Conservation (phyloP, 2,113 vertebrate species). For the Caracal caracal region DNA sequence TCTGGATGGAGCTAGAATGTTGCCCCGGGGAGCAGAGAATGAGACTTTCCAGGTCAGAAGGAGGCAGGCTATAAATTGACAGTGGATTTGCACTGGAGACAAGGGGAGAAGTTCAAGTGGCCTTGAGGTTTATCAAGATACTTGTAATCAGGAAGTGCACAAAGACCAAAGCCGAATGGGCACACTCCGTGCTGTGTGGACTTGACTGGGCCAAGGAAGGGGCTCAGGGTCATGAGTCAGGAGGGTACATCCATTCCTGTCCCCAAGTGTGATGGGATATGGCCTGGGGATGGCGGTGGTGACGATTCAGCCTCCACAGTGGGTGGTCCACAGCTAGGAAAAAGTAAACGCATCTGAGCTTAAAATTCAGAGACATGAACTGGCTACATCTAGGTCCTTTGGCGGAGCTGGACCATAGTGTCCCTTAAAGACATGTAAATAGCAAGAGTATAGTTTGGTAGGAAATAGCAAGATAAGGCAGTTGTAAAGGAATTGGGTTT, state of each 20-base stretch:
- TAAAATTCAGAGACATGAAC: neutral
- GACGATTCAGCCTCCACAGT: neutral
- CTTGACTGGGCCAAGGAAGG: neutral
- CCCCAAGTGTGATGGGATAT: no score
- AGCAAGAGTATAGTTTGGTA: neutral
- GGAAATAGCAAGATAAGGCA: slow-evolving; percentile 1
- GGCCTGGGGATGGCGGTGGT: neutral
- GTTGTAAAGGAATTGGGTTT: slow-evolving; percentile 34
- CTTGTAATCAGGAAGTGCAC: no score
- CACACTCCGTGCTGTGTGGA: accelerated
- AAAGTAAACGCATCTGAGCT: neutral
- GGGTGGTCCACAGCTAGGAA: neutral
- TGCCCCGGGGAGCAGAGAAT: neutral
- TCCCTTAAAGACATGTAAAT: slow-evolving; percentile 46
- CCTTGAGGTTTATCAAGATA: neutral
- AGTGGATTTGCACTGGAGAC: neutral
- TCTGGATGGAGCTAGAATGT: neutral
- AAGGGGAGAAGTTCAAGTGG: neutral
- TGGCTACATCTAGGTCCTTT: neutral
- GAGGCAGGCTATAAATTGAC: neutral
- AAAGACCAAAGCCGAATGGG: accelerated
- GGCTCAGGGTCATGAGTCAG: accelerated
- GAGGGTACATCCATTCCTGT: accelerated
- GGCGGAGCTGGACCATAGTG: neutral
- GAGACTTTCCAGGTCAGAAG: neutral